Evolutionary conservation across 2,888 invertebrate species (phyloP).

Genomic region (Drosophila acutilabella): DNA sequence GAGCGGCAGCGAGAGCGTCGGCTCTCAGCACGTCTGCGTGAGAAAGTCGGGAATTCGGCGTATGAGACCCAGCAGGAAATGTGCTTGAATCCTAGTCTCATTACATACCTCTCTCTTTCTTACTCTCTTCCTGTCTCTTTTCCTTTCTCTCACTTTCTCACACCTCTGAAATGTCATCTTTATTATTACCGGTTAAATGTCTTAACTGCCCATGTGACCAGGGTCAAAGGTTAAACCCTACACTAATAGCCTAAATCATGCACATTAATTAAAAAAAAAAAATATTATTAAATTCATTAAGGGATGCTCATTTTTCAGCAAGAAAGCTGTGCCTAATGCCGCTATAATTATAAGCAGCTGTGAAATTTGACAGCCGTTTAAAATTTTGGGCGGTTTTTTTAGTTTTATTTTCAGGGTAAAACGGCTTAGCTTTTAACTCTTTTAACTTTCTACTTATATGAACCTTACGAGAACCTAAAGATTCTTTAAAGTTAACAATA

Average conservation of each 20-base stretch:
- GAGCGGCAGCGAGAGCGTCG: constrained; percentile 7
- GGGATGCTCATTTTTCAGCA: background rate
- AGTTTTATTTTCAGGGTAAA: too few species aligned
- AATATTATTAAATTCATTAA: background rate
- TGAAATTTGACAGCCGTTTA: too few species aligned
- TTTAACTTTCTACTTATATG: too few species aligned
- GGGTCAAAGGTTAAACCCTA: background rate
- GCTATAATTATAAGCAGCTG: too few species aligned
- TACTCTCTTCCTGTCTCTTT: background rate
- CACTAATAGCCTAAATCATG: background rate
- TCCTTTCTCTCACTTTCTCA: background rate
- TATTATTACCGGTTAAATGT: constrained; percentile 10
- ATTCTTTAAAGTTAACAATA: too few species aligned
- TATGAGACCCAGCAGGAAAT: constrained; percentile 44
- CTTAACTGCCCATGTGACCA: constrained; percentile 1
- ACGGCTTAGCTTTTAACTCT: too few species aligned
- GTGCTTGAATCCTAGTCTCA: constrained; percentile 26
- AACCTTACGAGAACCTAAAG: too few species aligned
- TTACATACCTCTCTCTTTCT: background rate
- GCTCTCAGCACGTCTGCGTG: constrained; percentile 55
- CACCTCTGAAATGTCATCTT: background rate
- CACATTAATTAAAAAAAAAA: background rate
- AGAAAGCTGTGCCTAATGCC: too few species aligned
- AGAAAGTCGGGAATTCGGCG: constrained; percentile 46
- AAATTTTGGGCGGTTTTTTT: too few species aligned